Evolutionary conservation across 2,113 vertebrate species (phyloP).

Genomic region (Myrmecophaga tridactyla): DNA sequence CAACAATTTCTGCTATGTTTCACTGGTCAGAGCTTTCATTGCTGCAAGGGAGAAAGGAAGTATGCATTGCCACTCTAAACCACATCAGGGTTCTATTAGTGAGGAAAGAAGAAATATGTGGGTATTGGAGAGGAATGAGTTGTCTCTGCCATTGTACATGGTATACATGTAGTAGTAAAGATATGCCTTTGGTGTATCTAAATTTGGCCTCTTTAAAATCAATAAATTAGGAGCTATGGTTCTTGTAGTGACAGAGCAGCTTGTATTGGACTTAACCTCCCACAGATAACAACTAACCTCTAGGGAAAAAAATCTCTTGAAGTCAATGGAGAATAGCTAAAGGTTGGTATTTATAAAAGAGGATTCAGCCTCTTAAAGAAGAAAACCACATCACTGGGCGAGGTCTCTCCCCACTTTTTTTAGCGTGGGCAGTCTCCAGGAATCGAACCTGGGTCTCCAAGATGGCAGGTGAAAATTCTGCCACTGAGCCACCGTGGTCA

Average conservation of each 20-base stretch:
- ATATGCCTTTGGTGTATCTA: fast-evolving
- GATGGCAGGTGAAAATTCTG: no score
- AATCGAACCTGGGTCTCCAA: no score
- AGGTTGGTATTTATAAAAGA: neutral
- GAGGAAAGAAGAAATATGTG: neutral
- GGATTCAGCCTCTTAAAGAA: neutral
- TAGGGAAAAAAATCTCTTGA: neutral
- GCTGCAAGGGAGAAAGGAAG: neutral
- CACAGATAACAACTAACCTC: neutral
- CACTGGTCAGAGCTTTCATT: neutral
- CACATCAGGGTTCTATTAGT: neutral
- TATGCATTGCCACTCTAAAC: neutral
- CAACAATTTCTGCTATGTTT: neutral
- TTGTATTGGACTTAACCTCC: neutral
- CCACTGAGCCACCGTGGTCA: no score
- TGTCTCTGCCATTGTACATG: neutral
- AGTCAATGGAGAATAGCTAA: neutral
- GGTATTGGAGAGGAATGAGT: neutral
- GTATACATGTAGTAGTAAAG: fast-evolving
- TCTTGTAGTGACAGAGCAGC: no score
- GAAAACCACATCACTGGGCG: neutral
- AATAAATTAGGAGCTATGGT: neutral
- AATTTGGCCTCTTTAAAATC: neutral
- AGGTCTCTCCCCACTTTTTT: no score
- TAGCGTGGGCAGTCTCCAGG: no score